Evolutionary conservation across 2,113 vertebrate species (phyloP).

Genomic region (Psittacus erithacus): DNA sequence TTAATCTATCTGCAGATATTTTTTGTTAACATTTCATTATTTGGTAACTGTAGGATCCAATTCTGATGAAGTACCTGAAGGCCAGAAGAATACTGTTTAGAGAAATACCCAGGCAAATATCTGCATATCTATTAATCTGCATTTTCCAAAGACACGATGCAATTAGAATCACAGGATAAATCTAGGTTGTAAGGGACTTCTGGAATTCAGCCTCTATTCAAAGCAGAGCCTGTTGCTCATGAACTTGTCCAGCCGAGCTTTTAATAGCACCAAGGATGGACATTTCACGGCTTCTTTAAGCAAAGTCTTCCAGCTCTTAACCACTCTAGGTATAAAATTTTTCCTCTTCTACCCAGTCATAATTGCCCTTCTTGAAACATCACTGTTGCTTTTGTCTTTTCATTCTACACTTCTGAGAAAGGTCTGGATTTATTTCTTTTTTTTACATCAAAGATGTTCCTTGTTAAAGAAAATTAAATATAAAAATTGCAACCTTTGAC

Average conservation of each 20-base stretch:
- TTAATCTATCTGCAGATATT: not conserved
- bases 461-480: not conserved
- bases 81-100: not conserved
- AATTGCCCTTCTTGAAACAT: not conserved
- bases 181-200: not conserved
- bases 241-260: not conserved
- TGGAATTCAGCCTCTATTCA: not conserved
- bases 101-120: not conserved
- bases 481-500: not conserved
- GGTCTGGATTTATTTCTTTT: not conserved
- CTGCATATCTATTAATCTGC: not conserved
- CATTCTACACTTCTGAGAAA: not conserved
- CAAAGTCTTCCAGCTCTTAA: not conserved
- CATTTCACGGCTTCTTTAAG: not conserved
- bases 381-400: not conserved
- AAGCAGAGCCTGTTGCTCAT: not conserved
- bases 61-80: not conserved
- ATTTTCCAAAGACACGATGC: not conserved
- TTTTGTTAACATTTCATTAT: not conserved
- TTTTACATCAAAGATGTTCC: not conserved
- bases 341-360: not conserved
- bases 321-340: not conserved
- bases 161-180: not conserved
- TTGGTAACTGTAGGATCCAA: not conserved
- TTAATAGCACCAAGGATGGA: not conserved